Percentiles rank a stretch among this genome's conserved stretches.
phyloP scores from a whole-genome alignment of 2,797 vertebrate genomes.

The Falco peregrinus region DNA sequence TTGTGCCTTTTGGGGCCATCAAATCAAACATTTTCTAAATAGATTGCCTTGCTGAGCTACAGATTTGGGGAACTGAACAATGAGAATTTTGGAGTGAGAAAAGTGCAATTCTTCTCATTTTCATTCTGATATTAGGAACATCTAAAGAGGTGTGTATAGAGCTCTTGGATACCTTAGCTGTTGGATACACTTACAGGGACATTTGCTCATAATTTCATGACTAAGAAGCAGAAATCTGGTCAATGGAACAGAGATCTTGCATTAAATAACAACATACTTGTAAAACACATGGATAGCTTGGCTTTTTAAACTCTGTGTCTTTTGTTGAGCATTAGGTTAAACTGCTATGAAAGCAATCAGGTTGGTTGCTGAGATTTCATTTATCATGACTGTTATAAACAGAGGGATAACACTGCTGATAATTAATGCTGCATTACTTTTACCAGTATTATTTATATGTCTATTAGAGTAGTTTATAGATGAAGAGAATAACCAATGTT shows the following conservation, averaged over 20 bases:
- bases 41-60: neutral
- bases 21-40: neutral
- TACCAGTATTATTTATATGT: slow-evolving; percentile 23
- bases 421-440: neutral
- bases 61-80: neutral
- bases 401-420: neutral
- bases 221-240: neutral
- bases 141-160: neutral
- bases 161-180: neutral
- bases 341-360: neutral
- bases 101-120: neutral
- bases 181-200: neutral
- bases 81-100: neutral
- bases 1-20: neutral
- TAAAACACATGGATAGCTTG: neutral
- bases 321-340: neutral
- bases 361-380: slow-evolving; percentile 16
- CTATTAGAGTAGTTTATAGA: neutral
- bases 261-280: neutral
- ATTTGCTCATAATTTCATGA: neutral
- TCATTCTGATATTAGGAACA: neutral
- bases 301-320: neutral
- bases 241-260: neutral
- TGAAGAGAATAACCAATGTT: slow-evolving; percentile 14
- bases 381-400: neutral